Base-by-base conservation (phyloP, 2,113 vertebrate species). In the Corydoras sp. region DNA sequence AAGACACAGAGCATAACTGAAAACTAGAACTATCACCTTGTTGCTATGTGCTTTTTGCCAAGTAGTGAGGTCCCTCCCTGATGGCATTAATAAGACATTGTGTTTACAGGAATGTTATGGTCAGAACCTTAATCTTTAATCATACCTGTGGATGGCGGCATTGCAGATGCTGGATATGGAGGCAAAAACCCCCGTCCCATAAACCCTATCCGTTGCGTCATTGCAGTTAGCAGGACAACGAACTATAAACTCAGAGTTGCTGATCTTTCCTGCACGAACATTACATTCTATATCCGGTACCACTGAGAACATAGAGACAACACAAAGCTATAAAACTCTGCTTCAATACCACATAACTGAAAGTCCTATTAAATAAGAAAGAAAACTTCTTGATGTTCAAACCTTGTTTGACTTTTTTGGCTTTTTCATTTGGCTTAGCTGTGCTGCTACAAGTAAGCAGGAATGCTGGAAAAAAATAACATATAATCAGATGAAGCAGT, bases 91-190 rank as follows among this genome's bases (percentile, higher is more conserved):
- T 24, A 24, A 24, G 18, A 24, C 18, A 24, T 24, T 24, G 18
- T 24, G 18, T 24, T 24, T 24, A 24, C 18, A 24, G 18, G 18
- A 24, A 24, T 24, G 51, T 3, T 53, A 10, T 53, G 51, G 9
- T 53, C 51, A 53, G 51, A 53, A 12, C 51, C 11, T 58, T 43
- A 35, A 9, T 68, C 14, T 30, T 29, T 30, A 69, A 15, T 65
- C 90, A 76, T 68, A 99, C 97, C 92, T 96, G 90, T 99, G 97
- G 77, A 99, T 90, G 18, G 95, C 96, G 14, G 97, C 95, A 0
- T 90, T 91, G 61, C 97, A 99, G 75, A 99, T 90, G 31, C 95
- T 99, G 89, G 97, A 99, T 80, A 95, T 95, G 63, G 96, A 98
- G n/a, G 96, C 94, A 1, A 94, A 99, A 72, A 96, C 82, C 0